phyloP scores from a whole-genome alignment of 2,113 vertebrate species.

The Austrofundulus limnaeus region DNA sequence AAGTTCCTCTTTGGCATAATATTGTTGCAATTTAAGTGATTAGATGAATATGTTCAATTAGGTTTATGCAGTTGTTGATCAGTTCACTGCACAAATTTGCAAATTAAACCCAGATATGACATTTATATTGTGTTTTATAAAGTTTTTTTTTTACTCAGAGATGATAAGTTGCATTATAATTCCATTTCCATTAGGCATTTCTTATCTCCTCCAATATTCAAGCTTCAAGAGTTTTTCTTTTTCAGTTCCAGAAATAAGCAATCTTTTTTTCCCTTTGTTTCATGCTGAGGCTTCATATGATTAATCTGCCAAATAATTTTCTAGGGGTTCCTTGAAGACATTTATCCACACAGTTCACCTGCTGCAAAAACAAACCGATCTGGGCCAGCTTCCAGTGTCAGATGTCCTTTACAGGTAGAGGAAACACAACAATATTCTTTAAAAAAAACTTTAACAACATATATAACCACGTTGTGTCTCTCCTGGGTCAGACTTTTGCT shows the following conservation, averaged over 20 bases:
- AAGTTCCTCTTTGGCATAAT: background rate
- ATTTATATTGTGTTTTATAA: conserved; percentile 12
- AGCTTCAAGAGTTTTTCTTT: conserved; percentile 3
- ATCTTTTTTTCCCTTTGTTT: conserved; percentile 20
- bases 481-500: conserved; percentile 86
- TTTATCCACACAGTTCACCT: conserved; percentile 98
- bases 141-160: background rate
- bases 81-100: conserved; percentile 22
- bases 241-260: conserved; percentile 6
- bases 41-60: conserved; percentile 12
- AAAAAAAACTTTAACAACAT: background rate
- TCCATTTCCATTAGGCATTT: conserved; percentile 15
- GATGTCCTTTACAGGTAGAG: conserved; percentile 94
- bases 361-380: conserved; percentile 94
- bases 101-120: conserved; percentile 12
- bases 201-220: conserved; percentile 8
- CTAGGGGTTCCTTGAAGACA: conserved; percentile 96
- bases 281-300: conserved; percentile 1
- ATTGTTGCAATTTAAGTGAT: conserved; percentile 2
- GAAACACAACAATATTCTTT: background rate
- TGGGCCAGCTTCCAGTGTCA: conserved; percentile 92
- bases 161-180: background rate
- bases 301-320: conserved; percentile 52
- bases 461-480: conserved; percentile 23
- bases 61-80: conserved; percentile 13